A percentile compares a stretch with the other conserved stretches of the same genome.
Evolutionary conservation across 2,113 vertebrate genomes (phyloP).

Genomic region (Lophochroa leadbeateri): DNA sequence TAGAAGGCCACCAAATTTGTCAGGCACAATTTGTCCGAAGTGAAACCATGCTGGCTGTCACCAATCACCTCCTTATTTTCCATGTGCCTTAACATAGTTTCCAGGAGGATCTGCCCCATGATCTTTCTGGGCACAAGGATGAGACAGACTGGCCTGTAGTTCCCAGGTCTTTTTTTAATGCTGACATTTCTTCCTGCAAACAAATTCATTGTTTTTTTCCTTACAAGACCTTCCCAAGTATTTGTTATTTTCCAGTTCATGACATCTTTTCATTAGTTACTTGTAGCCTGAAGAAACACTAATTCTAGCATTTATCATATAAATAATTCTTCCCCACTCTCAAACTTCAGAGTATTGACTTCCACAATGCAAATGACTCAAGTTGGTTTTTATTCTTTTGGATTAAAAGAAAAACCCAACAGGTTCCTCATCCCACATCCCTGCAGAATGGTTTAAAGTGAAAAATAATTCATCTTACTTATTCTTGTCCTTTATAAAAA

Average conservation of each 20-base stretch:
- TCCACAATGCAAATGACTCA: neutral
- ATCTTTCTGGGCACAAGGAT: neutral
- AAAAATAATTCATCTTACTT: neutral
- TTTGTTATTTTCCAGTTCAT: neutral
- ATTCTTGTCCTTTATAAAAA: neutral
- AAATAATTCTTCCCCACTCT: neutral
- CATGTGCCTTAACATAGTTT: neutral
- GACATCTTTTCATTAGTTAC: neutral
- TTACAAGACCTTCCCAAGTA: neutral
- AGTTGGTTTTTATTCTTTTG: neutral
- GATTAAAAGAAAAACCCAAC: neutral
- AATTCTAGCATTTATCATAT: neutral
- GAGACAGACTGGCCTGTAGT: neutral
- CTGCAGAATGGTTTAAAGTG: neutral
- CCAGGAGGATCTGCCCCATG: neutral
- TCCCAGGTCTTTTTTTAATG: neutral
- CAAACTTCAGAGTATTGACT: neutral
- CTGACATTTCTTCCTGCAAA: slow-evolving; percentile 12
- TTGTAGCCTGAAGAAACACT: neutral
- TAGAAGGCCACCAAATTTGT: neutral
- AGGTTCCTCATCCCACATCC: neutral
- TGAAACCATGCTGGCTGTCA: neutral
- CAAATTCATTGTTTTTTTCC: slow-evolving; percentile 1
- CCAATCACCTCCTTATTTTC: neutral
- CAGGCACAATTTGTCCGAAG: neutral